Evolutionary conservation across 2,888 invertebrate genomes (phyloP).

Genomic region (Eristalis intricaria): DNA sequence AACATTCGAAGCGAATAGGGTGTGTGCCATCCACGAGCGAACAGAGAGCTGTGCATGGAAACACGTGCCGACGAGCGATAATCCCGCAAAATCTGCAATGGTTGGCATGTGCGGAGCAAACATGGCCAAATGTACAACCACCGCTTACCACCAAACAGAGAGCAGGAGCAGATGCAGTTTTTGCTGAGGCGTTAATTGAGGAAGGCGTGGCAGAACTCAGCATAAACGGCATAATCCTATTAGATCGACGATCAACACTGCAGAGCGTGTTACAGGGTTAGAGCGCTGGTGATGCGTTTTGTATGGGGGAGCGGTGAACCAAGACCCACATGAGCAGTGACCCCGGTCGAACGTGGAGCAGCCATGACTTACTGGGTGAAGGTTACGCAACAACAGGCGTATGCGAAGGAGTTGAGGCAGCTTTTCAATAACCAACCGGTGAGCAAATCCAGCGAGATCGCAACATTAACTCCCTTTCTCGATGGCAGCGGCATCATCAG

Average conservation of each 20-base stretch:
- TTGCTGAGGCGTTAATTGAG: background rate
- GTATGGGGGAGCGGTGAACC: conserved; percentile 1
- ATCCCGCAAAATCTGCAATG: conserved; percentile 5
- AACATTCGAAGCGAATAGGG: too few relatives aligned
- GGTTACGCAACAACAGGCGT: conserved; percentile 5
- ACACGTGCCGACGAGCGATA: conserved; percentile 5
- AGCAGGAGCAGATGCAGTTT: background rate
- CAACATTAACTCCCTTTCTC: too few relatives aligned
- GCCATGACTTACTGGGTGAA: conserved; percentile 10
- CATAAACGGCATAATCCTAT: background rate
- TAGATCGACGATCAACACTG: conserved; percentile 19
- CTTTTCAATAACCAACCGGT: too few relatives aligned
- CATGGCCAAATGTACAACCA: background rate
- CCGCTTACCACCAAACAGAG: background rate
- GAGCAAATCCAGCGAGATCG: too few relatives aligned
- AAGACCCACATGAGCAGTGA: background rate
- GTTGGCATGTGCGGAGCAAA: background rate
- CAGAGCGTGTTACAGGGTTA: conserved; percentile 1
- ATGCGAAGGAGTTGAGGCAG: too few relatives aligned
- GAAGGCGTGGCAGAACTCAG: too few relatives aligned
- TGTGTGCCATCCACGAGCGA: too few relatives aligned
- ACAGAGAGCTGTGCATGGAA: conserved; percentile 12
- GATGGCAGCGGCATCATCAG: too few relatives aligned
- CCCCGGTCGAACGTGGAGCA: background rate
- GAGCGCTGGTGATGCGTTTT: too few relatives aligned